Evolutionary conservation across 2,797 vertebrate genomes (phyloP), one percentile per base, ranked within the genome.

Genomic region (Lagocephalus sceleratus): DNA sequence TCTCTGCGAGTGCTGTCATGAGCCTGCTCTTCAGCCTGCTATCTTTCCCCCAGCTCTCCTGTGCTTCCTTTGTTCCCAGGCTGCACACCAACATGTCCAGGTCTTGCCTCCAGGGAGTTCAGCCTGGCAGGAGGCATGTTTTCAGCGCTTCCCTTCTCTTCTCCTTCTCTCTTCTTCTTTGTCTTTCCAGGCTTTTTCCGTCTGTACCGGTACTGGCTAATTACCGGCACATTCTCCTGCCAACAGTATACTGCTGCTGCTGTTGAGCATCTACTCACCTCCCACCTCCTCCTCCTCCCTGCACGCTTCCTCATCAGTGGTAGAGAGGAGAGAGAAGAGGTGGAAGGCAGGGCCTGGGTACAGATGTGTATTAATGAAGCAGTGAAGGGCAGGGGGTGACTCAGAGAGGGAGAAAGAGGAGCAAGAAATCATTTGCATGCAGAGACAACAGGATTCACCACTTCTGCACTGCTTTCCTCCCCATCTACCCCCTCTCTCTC

Each of bases 361-460:
- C 85, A 89, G 85, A 89, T 89, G 86, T 86, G 85, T 89, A 88
- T 89, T 90, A 88, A 90, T 88, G 86, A 89, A 87, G 89, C 90
- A 66, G 90, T 66, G 52, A 89, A 91, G 91, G 92, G 89, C 87
- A 91, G 84, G 90, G 88, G 91, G 86, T 88, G 86, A 89, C 87
- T 71, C 88, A 82, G 42, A 63, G 63, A 78, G 71, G 66, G 56
- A 51, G 40, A 59, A 47, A 72, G 66, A 71, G 43, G 73, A 81
- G 79, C 73, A 77, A 77, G 63, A 79, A 79, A 77, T 70, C 71
- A 85, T 84, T 88, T 86, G 86, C 84, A 88, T 88, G 76, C 82
- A 83, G 82, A 88, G 79, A 83, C 76, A 77, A 82, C 66, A 61
- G 85, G 77, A 82, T 81, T 78, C 83, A 76, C 68, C 65, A 73